Base-by-base conservation (phyloP, 2,888 invertebrate species). In the Lepidochitona cinerea region DNA sequence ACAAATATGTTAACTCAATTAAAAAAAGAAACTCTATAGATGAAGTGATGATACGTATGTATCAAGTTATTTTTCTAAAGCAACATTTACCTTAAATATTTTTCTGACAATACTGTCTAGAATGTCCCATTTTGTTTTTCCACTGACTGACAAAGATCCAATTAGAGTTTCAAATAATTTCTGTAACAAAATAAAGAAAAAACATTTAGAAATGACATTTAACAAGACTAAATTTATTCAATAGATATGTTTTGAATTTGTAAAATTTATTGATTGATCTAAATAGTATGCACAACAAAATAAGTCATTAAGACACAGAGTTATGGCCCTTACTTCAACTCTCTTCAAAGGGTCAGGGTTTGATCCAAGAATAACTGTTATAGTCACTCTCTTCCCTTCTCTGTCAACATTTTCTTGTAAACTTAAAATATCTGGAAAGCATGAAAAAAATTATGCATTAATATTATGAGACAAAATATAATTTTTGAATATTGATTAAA, bases 81-180 rank as follows among this genome's bases (percentile, higher is more conserved):
- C n/a, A n/a, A n/a, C n/a, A 49, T 80, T 80, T 72, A 87, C 87
- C 87, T 97, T 97, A 90, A 98, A 97, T 70, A 96, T 95, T 90
- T 96, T 94, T 85, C 96, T 93, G 78, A 98, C 95, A 83, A 96
- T 95, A 84, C 95, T 95, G 91, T 98, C 98, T 86, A 98, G 92
- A 88, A 96, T 95, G 89, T 97, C 96, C 98, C 98, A 98, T 74
- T 96, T 96, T 0, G 97, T 97, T 90, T 97, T 96, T 75, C 96
- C 95, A 82, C 96, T 96, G 79, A 98, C 95, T 87, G 95, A 96
- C 3, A 98, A 95, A 85, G 94, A 95, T 18, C 97, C 97, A 87
- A 98, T 95, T 4, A 95, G 92, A 87, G 95, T 95, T 90, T 95
- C 94, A 18, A 83, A 84, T 68, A 84, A 82, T 77, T 82, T 87